Conservation (phyloP, 2,113 vertebrate genomes). For the Sisor rabdophorus region DNA sequence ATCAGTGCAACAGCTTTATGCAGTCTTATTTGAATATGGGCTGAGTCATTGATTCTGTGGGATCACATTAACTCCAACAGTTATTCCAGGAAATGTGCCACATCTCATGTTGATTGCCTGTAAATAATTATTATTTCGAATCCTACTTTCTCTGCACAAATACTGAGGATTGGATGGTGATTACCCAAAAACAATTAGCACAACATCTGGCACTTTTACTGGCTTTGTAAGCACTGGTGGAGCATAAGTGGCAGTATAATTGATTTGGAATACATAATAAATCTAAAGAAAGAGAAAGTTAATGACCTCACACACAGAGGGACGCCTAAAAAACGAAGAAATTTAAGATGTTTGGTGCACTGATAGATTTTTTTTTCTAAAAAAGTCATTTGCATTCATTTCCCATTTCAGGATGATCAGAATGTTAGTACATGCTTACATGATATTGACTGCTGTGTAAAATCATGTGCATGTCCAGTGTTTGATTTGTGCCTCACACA, state of each 20-base stretch:
- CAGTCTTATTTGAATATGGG: not conserved
- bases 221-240: not conserved
- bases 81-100: constrained; percentile 4
- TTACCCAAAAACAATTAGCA: constrained; percentile 1
- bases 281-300: not conserved
- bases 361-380: not conserved
- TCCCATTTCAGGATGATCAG: not conserved
- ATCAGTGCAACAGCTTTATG: not conserved
- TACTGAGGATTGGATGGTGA: not conserved
- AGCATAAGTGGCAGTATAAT: constrained; percentile 6
- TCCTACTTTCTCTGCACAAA: not conserved
- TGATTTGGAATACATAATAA: constrained; percentile 13
- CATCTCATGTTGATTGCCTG: not conserved
- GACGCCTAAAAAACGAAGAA: not conserved
- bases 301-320: constrained; percentile 2
- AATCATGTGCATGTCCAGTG: not conserved
- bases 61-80: constrained; percentile 9
- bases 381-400: not conserved
- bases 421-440: not conserved
- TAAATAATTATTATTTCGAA: constrained; percentile 18
- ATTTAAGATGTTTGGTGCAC: not conserved
- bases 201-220: not conserved
- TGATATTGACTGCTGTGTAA: not conserved
- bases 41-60: not conserved
- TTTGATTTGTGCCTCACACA: not conserved